Evolutionary conservation across 2,113 vertebrate genomes (phyloP).

Genomic region (Centropus unirufus): DNA sequence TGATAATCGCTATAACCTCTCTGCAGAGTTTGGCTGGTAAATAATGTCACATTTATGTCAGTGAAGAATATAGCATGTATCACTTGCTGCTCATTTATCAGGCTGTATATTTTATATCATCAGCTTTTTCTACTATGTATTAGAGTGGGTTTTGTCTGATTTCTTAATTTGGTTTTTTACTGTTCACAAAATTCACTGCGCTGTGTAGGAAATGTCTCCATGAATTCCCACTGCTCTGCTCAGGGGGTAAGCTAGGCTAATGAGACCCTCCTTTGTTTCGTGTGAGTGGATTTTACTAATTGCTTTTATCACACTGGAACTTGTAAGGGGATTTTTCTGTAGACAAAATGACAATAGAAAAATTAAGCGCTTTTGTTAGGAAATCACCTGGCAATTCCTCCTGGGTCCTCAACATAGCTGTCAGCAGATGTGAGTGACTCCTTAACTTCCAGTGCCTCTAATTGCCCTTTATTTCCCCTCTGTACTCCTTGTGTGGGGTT

Average conservation of each 20-base stretch:
- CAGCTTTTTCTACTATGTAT: not conserved
- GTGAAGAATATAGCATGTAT: not conserved
- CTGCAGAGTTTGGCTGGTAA: not conserved
- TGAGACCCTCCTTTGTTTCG: slow-evolving; percentile 37
- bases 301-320: slow-evolving; percentile 53
- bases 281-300: slow-evolving; percentile 54
- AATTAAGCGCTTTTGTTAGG: not conserved
- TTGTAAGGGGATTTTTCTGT: slow-evolving; percentile 8
- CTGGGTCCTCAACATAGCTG: not conserved
- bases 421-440: slow-evolving; percentile 30
- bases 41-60: not conserved
- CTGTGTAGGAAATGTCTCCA: not conserved
- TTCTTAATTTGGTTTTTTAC: not conserved
- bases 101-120: not conserved
- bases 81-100: not conserved
- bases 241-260: not conserved
- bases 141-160: not conserved
- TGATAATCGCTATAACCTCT: not conserved
- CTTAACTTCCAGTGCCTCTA: not conserved
- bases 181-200: not conserved
- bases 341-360: slow-evolving; percentile 53
- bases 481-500: not conserved
- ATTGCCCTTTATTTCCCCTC: slow-evolving; percentile 35
- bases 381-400: slow-evolving; percentile 43
- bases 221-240: slow-evolving; percentile 38